These are phyloP conservation scores for Bombyx mori DNA, from an alignment of 1,140 invertebrate genomes.

Conservation along the genomic window DNA sequence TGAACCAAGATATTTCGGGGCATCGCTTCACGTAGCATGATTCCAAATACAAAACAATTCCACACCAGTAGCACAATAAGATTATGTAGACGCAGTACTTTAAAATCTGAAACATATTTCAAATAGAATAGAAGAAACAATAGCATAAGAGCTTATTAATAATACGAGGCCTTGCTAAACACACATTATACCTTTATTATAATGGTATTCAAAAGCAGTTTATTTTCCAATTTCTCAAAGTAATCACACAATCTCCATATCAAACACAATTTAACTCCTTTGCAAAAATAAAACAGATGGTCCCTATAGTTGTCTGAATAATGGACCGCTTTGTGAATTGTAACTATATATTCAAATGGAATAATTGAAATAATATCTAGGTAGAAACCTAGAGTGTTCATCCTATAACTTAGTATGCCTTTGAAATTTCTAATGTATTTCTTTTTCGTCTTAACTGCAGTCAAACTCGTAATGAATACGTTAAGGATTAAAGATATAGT, in stretches of 20 bases:
- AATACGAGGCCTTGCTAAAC: not conserved
- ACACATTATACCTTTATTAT: slow-evolving; percentile 37
- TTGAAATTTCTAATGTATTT: slow-evolving; percentile 43
- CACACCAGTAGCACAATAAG: slow-evolving; percentile 61
- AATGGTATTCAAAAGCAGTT: slow-evolving; percentile 45
- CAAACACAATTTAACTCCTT: slow-evolving; percentile 53
- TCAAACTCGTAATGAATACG: slow-evolving; percentile 37
- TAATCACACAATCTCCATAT: slow-evolving; percentile 57
- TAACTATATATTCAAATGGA: slow-evolving; percentile 59
- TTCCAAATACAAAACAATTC: slow-evolving; percentile 57
- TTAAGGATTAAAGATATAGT: slow-evolving; percentile 45
- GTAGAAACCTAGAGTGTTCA: slow-evolving; percentile 60
- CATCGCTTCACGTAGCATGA: slow-evolving; percentile 60
- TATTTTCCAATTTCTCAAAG: slow-evolving; percentile 52
- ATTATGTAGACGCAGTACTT: slow-evolving; percentile 62
- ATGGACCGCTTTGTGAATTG: slow-evolving; percentile 36
- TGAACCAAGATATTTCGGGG: slow-evolving; percentile 60
- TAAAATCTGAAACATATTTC: slow-evolving; percentile 27
- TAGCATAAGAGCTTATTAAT: not conserved
- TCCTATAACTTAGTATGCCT: slow-evolving; percentile 44
- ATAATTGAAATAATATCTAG: slow-evolving; percentile 56
- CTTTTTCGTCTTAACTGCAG: slow-evolving; percentile 57
- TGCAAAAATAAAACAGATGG: slow-evolving; percentile 55
- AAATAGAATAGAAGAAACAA: too few species aligned
- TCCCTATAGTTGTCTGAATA: slow-evolving; percentile 47